These are phyloP conservation scores for Camponotus pennsylvanicus DNA, from an alignment of 1,140 invertebrate genomes.

Conservation along the genomic window DNA sequence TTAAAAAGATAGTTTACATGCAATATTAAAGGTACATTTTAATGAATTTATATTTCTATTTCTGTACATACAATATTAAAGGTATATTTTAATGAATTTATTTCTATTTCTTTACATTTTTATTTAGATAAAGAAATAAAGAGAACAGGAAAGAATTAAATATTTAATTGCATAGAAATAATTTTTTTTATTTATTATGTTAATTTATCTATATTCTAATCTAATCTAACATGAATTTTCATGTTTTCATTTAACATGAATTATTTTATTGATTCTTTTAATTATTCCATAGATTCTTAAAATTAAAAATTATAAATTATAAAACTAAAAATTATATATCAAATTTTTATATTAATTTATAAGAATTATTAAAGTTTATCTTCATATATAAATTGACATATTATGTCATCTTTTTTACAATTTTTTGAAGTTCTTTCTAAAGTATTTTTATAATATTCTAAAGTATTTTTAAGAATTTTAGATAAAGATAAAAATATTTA, in stretches of 20 bases:
- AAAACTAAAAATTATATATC: too few species aligned
- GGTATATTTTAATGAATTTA: neutral
- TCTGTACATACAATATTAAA: neutral
- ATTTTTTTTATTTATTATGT: too few species aligned
- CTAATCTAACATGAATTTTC: neutral
- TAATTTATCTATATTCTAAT: too few species aligned
- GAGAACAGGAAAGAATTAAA: too few species aligned
- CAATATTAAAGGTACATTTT: neutral
- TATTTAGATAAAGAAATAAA: too few species aligned
- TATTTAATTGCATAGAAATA: too few species aligned
- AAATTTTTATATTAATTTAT: neutral
- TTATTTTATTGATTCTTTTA: neutral
- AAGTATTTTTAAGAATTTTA: neutral
- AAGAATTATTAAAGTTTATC: neutral
- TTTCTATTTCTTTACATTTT: neutral
- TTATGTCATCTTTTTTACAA: conserved; percentile 1
- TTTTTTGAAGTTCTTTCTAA: neutral
- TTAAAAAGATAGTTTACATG: too few species aligned
- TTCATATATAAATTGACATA: neutral
- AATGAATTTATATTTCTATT: neutral
- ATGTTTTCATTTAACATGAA: too few species aligned
- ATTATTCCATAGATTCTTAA: neutral
- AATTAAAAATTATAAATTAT: neutral
- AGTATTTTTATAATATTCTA: neutral
- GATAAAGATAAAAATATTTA: neutral